Base-by-base conservation (phyloP, 2,888 invertebrate genomes). In the Lasiommata megera region DNA sequence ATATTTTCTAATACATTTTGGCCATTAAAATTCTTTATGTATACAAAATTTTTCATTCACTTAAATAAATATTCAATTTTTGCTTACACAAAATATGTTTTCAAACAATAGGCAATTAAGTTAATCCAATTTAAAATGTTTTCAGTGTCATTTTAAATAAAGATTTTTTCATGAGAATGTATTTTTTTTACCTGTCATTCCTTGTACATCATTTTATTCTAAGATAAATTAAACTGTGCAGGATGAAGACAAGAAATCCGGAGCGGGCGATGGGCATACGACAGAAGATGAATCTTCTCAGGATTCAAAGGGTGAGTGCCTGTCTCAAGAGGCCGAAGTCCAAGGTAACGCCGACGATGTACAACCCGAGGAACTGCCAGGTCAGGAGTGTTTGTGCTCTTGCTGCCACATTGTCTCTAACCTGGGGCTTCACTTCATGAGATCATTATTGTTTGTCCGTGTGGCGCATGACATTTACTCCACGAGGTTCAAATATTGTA, bases 201-300 rank as follows among this genome's bases (percentile, higher is more conserved):
- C n/a, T n/a, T n/a, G n/a, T n/a, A n/a, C n/a, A n/a, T n/a, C n/a
- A n/a, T n/a, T 9, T 44, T 12, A 0, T 12, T 29, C 7, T 7
- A 28, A 29, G 14, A 41, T 1, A 1, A 23, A 23, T 8, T 6
- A 11, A 9, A 1, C 40, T 6, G 23, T 40, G 16, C 72, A 91
- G 91, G 90, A 91, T 88, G 91, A 91, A 78, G 91, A 91, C 76
- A 90, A 91, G 79, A 91, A 91, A 73, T 89, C 89, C 1, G 80
- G 77, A 6, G 79, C 84, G 31, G 89, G 88, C 0, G 90, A 89
- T 6, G 89, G 89, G 6, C 88, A 88, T 58, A 86, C 90, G 1
- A 90, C 91, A 61, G 91, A 91, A 75, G 91, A 91, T 61, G 91
- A 91, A 69, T 91, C 91, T 47, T 91, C 91, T 14, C 91, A 91